A percentile compares a stretch with the other conserved stretches of the same genome.
These are phyloP conservation scores for Ciconia nigra DNA, from an alignment of 2,797 vertebrate species.

Conservation along the genomic window DNA sequence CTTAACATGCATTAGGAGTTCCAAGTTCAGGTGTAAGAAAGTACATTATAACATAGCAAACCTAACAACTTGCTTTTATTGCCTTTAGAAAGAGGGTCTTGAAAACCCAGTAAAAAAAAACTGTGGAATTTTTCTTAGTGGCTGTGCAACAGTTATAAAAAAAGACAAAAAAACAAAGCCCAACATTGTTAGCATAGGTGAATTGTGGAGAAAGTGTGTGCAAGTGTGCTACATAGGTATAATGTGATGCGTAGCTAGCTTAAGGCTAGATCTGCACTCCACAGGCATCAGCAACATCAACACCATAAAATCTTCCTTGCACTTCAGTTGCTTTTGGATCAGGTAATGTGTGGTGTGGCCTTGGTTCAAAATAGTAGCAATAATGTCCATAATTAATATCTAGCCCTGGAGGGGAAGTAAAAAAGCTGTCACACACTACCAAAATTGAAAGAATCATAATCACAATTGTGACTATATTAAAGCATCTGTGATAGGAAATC, in stretches of 20 bases:
- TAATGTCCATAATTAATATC: constrained; percentile 33
- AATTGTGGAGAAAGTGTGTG: neutral
- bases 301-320: neutral
- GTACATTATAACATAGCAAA: neutral
- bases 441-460: neutral
- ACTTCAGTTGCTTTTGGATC: neutral
- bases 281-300: neutral
- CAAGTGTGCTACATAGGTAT: neutral
- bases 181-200: neutral
- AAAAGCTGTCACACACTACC: neutral
- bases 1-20: neutral
- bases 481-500: neutral
- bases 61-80: neutral
- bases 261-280: neutral
- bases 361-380: constrained; percentile 40
- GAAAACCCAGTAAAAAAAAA: neutral
- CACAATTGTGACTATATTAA: neutral
- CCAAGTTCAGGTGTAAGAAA: neutral
- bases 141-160: neutral
- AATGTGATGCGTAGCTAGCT: neutral
- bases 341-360: neutral
- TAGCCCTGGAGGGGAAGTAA: neutral
- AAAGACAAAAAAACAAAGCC: neutral
- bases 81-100: neutral
- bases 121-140: neutral